These are phyloP conservation scores for Erythrocercus mccallii DNA, from an alignment of 2,113 vertebrate genomes.

Conservation along the genomic window DNA sequence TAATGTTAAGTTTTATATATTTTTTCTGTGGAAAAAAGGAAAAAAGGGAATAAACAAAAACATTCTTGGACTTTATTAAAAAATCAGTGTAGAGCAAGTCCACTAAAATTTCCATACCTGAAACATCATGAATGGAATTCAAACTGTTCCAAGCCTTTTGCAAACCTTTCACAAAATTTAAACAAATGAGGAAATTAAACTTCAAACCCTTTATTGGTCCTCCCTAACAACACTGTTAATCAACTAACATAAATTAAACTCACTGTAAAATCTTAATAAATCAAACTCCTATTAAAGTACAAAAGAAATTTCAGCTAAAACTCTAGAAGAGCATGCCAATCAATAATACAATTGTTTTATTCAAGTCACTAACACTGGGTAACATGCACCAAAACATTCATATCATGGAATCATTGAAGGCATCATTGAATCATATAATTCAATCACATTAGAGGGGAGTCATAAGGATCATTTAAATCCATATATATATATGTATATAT, in stretches of 20 bases:
- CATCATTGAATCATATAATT: too few relatives aligned
- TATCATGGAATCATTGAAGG: too few relatives aligned
- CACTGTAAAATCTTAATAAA: constrained; percentile 5
- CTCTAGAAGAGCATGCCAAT: not conserved
- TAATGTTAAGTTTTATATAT: not conserved
- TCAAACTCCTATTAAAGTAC: constrained; percentile 2
- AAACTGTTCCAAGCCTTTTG: constrained; percentile 1
- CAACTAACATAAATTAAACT: constrained; percentile 9
- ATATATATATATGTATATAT: not conserved
- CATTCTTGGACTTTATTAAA: not conserved
- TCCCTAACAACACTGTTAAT: constrained; percentile 56
- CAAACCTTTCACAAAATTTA: not conserved
- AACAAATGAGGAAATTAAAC: not conserved
- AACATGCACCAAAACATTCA: not conserved
- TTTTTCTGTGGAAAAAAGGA: not conserved
- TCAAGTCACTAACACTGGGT: not conserved
- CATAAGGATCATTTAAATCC: not conserved
- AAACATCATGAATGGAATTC: constrained; percentile 15
- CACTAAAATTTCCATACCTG: constrained; percentile 23
- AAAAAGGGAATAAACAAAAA: not conserved
- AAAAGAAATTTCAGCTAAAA: constrained; percentile 1
- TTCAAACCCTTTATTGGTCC: constrained; percentile 8
- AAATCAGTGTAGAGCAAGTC: not conserved
- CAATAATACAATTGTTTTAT: not conserved
- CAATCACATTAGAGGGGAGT: not conserved